Conservation (phyloP, 1,140 invertebrate genomes). For the Bicyclus anynana region DNA sequence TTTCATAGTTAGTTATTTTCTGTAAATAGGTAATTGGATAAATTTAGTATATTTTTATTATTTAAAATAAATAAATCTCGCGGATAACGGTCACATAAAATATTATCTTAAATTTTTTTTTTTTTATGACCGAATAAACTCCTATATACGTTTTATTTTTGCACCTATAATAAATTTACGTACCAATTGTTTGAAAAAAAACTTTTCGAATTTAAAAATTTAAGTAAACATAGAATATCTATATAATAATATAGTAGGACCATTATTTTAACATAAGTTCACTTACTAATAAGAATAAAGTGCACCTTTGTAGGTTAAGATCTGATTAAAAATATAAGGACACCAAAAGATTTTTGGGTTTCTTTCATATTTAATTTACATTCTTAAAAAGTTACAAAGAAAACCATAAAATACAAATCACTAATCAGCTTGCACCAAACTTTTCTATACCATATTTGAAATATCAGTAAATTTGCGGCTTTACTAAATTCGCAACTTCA, state of each 20-base stretch:
- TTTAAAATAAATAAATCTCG: too few species aligned
- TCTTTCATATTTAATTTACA: too few species aligned
- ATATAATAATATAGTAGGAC: slow-evolving; percentile 43
- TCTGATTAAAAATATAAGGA: slow-evolving; percentile 9
- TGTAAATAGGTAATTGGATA: too few species aligned
- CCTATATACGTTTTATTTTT: not conserved
- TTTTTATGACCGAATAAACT: not conserved
- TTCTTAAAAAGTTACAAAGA: too few species aligned
- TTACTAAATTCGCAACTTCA: too few species aligned
- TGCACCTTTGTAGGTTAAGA: slow-evolving; percentile 46
- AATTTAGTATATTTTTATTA: too few species aligned
- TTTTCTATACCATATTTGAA: too few species aligned
- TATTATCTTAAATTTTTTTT: too few species aligned
- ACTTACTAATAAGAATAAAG: slow-evolving; percentile 40
- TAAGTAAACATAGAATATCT: slow-evolving; percentile 6
- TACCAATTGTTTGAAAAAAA: not conserved
- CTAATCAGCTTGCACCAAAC: too few species aligned
- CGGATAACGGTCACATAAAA: too few species aligned
- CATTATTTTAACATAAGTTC: slow-evolving; percentile 41
- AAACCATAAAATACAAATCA: too few species aligned
- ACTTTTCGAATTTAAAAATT: slow-evolving; percentile 11
- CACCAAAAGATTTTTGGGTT: not conserved
- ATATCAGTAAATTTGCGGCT: too few species aligned
- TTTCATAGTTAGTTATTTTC: not conserved
- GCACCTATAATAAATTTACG: not conserved